phyloP scores from a whole-genome alignment of 2,888 invertebrate genomes.

The Alloplasta piceator region DNA sequence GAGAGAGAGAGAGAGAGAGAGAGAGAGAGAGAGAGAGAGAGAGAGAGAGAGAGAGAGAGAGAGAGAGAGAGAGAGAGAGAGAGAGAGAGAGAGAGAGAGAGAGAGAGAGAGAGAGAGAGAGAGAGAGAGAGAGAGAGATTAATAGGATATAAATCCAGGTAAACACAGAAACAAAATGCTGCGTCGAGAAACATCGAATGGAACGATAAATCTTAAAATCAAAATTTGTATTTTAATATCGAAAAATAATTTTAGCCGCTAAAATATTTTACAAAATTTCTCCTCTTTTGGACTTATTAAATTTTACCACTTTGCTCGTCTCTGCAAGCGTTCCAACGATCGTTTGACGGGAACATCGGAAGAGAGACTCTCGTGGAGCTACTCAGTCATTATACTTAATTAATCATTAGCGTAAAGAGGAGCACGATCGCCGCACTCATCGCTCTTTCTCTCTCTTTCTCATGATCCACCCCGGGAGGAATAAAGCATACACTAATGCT shows the following conservation, averaged over 20 bases:
- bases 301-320: too few relatives aligned
- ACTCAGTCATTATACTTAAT: constrained; percentile 80
- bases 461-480: background rate
- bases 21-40: too few relatives aligned
- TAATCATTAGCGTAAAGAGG: constrained; percentile 77
- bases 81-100: too few relatives aligned
- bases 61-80: too few relatives aligned
- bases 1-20: too few relatives aligned
- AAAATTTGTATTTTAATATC: too few relatives aligned
- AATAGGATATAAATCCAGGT: background rate
- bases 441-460: constrained; percentile 52
- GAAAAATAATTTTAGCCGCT: too few relatives aligned
- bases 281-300: too few relatives aligned
- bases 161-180: background rate
- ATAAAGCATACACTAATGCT: constrained; percentile 28
- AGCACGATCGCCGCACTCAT: constrained; percentile 74
- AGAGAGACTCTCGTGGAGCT: constrained; percentile 29
- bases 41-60: too few relatives aligned
- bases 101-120: too few relatives aligned
- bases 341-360: constrained; percentile 61
- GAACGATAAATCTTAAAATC: too few relatives aligned
- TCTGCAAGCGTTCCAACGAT: constrained; percentile 73
- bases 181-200: background rate
- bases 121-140: background rate
- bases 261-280: too few relatives aligned